Evolutionary conservation across 1,140 invertebrate species (phyloP).

Genomic region (Drosophila tsacasi): DNA sequence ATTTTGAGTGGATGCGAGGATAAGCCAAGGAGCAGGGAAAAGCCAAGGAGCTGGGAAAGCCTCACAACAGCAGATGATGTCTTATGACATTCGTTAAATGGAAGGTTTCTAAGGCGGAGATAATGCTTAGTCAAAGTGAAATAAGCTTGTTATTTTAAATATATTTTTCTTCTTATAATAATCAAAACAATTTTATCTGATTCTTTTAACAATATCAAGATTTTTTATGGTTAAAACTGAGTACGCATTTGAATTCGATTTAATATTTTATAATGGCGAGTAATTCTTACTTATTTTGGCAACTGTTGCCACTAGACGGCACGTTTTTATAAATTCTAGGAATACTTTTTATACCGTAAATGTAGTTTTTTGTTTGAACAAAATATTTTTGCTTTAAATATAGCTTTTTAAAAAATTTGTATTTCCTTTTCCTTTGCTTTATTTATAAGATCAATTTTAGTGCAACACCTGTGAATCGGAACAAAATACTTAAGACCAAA

Average conservation of each 20-base stretch:
- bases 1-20: conserved; percentile 23
- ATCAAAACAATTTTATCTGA: not conserved
- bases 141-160: not conserved
- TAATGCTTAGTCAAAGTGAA: not conserved
- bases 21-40: not conserved
- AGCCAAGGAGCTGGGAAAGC: not conserved
- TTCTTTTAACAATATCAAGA: not conserved
- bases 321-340: not conserved
- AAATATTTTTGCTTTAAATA: no score
- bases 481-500: not conserved
- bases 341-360: no score
- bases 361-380: no score
- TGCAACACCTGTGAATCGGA: not conserved
- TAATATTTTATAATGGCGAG: not conserved
- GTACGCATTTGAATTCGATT: not conserved
- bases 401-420: no score
- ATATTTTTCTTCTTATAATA: not conserved
- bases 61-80: conserved; percentile 9
- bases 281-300: not conserved
- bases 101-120: not conserved
- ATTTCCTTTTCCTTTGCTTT: no score
- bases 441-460: not conserved
- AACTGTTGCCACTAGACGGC: no score
- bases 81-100: conserved; percentile 7
- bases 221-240: not conserved